A percentile compares a stretch with the other conserved stretches of the same genome.
Evolutionary conservation across 2,797 vertebrate genomes (phyloP).

Genomic region (Dallia pectoralis): DNA sequence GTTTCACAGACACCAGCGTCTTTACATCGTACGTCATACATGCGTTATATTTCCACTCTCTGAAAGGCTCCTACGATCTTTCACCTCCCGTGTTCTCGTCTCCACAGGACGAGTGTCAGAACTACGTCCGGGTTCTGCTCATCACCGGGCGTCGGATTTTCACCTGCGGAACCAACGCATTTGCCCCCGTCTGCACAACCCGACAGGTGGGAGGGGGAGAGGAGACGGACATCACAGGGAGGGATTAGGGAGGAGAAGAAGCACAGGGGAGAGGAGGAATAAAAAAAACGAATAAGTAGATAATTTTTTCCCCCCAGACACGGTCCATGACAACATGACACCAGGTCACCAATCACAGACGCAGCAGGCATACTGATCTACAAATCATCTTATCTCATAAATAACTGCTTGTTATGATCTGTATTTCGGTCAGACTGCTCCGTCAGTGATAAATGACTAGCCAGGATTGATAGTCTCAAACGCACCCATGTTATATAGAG

Average conservation of each 20-base stretch:
- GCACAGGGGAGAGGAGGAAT: background rate
- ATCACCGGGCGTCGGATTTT: constrained; percentile 83
- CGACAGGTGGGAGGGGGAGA: constrained; percentile 74
- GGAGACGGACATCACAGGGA: background rate
- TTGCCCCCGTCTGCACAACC: constrained; percentile 88
- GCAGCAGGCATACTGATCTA: background rate
- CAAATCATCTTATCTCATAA: background rate
- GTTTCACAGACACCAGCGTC: no score
- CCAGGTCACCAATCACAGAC: no score
- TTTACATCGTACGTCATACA: no score
- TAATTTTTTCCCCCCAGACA: background rate
- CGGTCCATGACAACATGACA: no score
- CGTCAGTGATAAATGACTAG: no score
- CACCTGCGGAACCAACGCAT: constrained; percentile 92
- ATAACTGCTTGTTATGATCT: background rate
- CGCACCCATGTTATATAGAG: background rate
- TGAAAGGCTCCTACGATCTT: background rate
- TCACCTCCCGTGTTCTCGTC: background rate
- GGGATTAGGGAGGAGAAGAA: background rate
- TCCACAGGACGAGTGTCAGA: constrained; percentile 92
- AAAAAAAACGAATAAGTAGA: background rate
- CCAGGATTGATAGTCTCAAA: no score
- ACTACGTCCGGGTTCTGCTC: constrained; percentile 91
- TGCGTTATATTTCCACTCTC: no score
- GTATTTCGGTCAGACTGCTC: no score